Evolutionary conservation across 2,797 vertebrate genomes (phyloP).

Genomic region (Xerus rutilus): DNA sequence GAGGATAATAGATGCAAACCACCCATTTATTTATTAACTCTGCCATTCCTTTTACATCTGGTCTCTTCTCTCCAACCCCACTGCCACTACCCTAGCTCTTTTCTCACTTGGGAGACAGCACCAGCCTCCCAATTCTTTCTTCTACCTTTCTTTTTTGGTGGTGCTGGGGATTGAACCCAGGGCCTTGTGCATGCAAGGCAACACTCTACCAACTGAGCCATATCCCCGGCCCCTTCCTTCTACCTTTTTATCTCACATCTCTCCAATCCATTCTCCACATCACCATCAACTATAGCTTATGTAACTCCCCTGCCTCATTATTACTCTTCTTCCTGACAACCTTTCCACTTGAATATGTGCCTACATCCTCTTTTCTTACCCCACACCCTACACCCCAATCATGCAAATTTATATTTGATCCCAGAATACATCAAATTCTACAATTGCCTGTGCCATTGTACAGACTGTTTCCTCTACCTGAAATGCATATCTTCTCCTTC

Average conservation of each 20-base stretch:
- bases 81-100: background rate
- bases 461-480: background rate
- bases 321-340: background rate
- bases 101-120: background rate
- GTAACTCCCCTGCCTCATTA: background rate
- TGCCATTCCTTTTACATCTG: background rate
- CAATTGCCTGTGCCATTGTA: background rate
- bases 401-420: slow-evolving; percentile 27
- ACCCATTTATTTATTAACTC: background rate
- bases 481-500: background rate
- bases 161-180: no score
- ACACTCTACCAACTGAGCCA: no score
- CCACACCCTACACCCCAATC: background rate
- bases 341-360: background rate
- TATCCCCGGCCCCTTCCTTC: background rate
- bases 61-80: background rate
- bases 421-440: slow-evolving; percentile 24
- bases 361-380: background rate
- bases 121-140: background rate
- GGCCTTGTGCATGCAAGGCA: no score
- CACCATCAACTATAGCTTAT: background rate
- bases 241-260: background rate
- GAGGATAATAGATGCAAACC: background rate
- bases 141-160: background rate
- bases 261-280: background rate